These are phyloP conservation scores for Melanotaenia duboulayi DNA, from an alignment of 2,113 vertebrate genomes.

Conservation along the genomic window DNA sequence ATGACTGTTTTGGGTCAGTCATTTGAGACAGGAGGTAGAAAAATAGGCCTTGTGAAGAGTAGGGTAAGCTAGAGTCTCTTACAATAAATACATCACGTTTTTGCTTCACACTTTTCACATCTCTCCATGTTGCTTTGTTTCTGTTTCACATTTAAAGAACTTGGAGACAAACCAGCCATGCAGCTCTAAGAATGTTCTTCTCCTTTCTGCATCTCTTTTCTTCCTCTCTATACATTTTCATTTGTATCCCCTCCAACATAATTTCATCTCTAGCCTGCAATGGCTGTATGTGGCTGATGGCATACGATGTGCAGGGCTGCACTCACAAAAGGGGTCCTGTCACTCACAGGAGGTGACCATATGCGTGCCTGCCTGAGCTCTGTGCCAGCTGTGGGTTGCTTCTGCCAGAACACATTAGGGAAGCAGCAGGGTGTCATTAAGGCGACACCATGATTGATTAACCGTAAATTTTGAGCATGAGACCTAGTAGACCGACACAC, in stretches of 20 bases:
- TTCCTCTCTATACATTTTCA: slow-evolving; percentile 9
- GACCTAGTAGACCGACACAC: slow-evolving; percentile 41
- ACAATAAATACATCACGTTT: too few relatives aligned
- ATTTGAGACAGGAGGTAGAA: too few relatives aligned
- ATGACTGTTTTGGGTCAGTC: too few relatives aligned
- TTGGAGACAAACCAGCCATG: not conserved
- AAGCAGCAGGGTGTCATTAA: slow-evolving; percentile 86
- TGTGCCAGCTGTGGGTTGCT: slow-evolving; percentile 77
- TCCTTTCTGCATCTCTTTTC: slow-evolving; percentile 17
- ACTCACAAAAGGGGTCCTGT: slow-evolving; percentile 82
- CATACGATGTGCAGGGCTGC: slow-evolving; percentile 76
- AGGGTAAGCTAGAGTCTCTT: too few relatives aligned
- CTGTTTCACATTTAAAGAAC: slow-evolving; percentile 2
- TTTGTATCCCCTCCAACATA: slow-evolving; percentile 2
- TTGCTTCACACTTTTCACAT: too few relatives aligned
- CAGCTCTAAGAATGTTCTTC: not conserved
- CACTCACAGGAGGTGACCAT: slow-evolving; percentile 84
- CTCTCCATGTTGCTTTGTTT: not conserved
- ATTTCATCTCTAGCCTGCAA: slow-evolving; percentile 59
- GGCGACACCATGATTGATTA: slow-evolving; percentile 86
- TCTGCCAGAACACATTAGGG: slow-evolving; percentile 86
- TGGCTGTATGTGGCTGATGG: slow-evolving; percentile 76
- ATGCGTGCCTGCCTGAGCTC: slow-evolving; percentile 85
- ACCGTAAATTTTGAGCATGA: slow-evolving; percentile 78
- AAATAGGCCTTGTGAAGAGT: too few relatives aligned